These are phyloP conservation scores for Heliconius hermathena DNA, from an alignment of 1,140 invertebrate species.

Conservation along the genomic window DNA sequence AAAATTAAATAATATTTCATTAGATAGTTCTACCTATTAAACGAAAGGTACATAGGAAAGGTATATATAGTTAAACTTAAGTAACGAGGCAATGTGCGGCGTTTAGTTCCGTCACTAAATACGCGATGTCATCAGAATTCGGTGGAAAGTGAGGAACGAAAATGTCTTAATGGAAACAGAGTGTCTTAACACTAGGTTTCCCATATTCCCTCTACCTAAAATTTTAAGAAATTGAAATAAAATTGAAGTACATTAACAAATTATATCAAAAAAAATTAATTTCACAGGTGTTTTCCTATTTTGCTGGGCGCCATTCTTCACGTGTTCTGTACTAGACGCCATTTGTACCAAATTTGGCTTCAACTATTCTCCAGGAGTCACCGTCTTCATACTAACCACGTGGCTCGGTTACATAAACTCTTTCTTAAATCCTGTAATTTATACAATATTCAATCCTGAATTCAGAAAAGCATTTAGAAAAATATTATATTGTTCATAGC, in stretches of 20 bases:
- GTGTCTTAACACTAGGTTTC: too few relatives aligned
- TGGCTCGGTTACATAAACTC: conserved; percentile 99
- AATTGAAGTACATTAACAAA: not conserved
- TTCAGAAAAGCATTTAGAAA: conserved; percentile 99
- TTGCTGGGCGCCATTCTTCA: conserved; percentile 99
- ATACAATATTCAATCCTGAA: conserved; percentile 99
- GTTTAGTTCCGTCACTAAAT: too few relatives aligned
- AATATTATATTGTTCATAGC: conserved; percentile 87
- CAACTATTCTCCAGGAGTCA: conserved; percentile 92
- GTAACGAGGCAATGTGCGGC: too few relatives aligned
- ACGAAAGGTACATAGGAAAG: too few relatives aligned
- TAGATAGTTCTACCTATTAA: too few relatives aligned
- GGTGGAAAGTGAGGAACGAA: too few relatives aligned
- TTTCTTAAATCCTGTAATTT: conserved; percentile 99
- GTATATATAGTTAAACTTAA: too few relatives aligned
- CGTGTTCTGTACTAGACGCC: conserved; percentile 97
- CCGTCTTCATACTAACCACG: conserved; percentile 96
- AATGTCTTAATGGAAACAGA: too few relatives aligned
- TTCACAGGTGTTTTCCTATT: conserved; percentile 93
- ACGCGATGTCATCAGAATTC: too few relatives aligned
- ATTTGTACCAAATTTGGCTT: conserved; percentile 92
- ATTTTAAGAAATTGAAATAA: too few relatives aligned
- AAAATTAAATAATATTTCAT: too few relatives aligned
- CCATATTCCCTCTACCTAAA: too few relatives aligned
- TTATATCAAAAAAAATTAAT: conserved; percentile 14